These are phyloP conservation scores for Pandemis corylana DNA, from an alignment of 2,888 invertebrate genomes.

Conservation along the genomic window DNA sequence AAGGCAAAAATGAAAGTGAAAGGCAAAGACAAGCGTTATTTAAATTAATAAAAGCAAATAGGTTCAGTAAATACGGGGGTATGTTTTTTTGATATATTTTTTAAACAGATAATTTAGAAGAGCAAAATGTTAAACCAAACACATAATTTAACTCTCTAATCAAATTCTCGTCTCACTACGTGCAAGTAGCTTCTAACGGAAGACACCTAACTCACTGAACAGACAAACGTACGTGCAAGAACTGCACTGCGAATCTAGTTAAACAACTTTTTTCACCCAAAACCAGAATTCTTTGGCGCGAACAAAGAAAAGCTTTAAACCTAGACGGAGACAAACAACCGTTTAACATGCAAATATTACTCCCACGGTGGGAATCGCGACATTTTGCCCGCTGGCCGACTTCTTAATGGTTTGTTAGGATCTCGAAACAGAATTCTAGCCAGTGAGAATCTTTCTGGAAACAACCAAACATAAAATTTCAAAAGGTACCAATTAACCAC, in stretches of 20 bases:
- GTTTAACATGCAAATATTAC: conserved; percentile 42
- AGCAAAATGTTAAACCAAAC: neutral
- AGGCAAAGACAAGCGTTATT: too few relatives aligned
- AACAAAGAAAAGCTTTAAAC: conserved; percentile 37
- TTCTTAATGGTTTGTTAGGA: conserved; percentile 13
- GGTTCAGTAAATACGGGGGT: too few relatives aligned
- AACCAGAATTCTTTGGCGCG: conserved; percentile 29
- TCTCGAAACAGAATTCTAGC: neutral
- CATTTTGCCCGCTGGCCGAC: conserved; percentile 21
- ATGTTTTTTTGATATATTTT: too few relatives aligned
- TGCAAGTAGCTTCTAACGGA: neutral
- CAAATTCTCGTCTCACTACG: neutral
- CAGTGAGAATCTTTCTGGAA: neutral
- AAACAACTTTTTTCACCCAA: conserved; percentile 14
- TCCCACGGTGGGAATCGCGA: conserved; percentile 34
- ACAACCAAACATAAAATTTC: neutral
- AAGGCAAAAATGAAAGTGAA: too few relatives aligned
- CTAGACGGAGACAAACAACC: conserved; percentile 39
- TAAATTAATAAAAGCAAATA: too few relatives aligned
- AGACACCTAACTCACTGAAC: conserved; percentile 1
- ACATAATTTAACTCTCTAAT: neutral
- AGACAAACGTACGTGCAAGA: conserved; percentile 23
- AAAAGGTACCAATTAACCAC: too few relatives aligned
- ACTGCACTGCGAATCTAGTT: conserved; percentile 7
- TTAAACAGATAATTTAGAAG: too few relatives aligned